phyloP scores from a whole-genome alignment of 2,797 vertebrate species.

The Chrysocyon brachyurus region DNA sequence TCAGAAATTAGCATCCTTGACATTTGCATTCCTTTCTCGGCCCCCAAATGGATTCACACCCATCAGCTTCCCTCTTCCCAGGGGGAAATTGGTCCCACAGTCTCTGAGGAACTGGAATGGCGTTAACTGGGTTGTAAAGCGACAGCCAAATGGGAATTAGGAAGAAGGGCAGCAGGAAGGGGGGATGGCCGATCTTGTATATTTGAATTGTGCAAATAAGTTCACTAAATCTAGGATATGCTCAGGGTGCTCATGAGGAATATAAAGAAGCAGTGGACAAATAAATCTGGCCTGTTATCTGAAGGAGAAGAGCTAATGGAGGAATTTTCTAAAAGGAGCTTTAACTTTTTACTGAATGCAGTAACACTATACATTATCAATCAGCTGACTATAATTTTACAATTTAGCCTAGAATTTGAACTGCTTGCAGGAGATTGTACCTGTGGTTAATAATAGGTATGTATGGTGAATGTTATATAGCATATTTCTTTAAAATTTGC shows the following conservation, averaged over 20 bases:
- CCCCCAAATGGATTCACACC: background rate
- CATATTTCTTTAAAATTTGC: conserved; percentile 62
- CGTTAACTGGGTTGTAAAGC: background rate
- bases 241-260: background rate
- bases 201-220: background rate
- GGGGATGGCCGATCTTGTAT: background rate
- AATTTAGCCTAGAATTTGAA: conserved; percentile 57
- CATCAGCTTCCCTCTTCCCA: conserved; percentile 10
- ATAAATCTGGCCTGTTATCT: conserved; percentile 24
- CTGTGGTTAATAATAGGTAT: conserved; percentile 35
- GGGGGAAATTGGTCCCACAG: background rate
- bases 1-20: conserved; percentile 41
- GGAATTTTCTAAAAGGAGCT: conserved; percentile 53
- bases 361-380: conserved; percentile 34
- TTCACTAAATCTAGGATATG: conserved; percentile 56
- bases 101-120: conserved; percentile 26
- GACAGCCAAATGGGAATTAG: conserved; percentile 27
- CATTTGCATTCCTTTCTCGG: background rate
- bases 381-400: conserved; percentile 59
- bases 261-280: background rate
- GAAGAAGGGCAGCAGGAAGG: background rate
- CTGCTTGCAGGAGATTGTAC: conserved; percentile 7
- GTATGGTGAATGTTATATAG: background rate
- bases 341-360: conserved; percentile 58
- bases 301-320: conserved; percentile 31